phyloP scores from a whole-genome alignment of 1,140 invertebrate genomes.

The Agrilus planipennis region DNA sequence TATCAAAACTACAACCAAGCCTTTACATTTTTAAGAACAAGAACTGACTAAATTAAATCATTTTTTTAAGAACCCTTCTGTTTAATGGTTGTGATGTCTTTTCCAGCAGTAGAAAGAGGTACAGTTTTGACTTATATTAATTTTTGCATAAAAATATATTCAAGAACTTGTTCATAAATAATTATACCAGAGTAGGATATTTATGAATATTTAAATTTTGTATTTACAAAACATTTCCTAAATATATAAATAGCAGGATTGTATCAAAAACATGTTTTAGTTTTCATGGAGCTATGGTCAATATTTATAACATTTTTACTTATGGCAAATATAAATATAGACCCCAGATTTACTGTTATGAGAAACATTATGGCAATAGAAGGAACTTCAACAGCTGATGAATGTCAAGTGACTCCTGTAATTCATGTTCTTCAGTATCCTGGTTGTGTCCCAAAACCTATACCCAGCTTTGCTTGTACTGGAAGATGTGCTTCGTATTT shows the following conservation, averaged over 20 bases:
- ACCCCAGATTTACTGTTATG: conserved; percentile 17
- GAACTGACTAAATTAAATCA: too few species aligned
- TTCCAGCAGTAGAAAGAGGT: too few species aligned
- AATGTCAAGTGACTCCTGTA: conserved; percentile 83
- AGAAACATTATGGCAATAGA: conserved; percentile 17
- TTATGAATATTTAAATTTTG: too few species aligned
- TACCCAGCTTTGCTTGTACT: conserved; percentile 85
- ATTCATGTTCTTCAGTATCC: conserved; percentile 85
- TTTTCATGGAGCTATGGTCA: conserved; percentile 15
- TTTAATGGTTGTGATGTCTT: too few species aligned
- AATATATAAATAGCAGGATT: too few species aligned
- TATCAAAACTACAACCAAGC: conserved; percentile 15
- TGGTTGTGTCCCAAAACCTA: conserved; percentile 84
- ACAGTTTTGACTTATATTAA: too few species aligned
- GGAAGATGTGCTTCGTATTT: conserved; percentile 85
- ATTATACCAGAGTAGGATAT: too few species aligned
- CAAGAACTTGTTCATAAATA: too few species aligned
- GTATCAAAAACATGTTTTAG: conserved; percentile 12
- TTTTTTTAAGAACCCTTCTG: too few species aligned
- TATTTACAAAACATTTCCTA: too few species aligned
- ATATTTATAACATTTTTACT: conserved; percentile 17
- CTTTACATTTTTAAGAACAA: too few species aligned
- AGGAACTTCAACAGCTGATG: conserved; percentile 48
- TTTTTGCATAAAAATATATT: too few species aligned
- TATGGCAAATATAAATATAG: conserved; percentile 26